phyloP scores from a whole-genome alignment of 2,113 vertebrate species.

The Equus przewalskii region DNA sequence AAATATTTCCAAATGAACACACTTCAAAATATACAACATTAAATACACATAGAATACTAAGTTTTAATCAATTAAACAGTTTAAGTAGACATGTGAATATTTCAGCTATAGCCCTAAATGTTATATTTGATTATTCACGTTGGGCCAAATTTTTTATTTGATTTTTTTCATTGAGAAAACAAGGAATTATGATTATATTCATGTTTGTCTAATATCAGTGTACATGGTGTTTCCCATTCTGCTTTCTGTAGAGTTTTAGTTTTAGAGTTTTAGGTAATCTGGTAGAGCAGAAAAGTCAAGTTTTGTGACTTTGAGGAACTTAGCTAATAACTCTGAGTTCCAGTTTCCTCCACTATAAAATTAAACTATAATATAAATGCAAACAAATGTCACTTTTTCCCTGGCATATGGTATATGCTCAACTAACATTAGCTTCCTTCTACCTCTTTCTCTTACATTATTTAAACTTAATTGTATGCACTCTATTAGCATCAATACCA shows the following conservation, averaged over 20 bases:
- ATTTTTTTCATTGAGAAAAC: neutral
- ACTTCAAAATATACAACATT: neutral
- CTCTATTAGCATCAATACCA: neutral
- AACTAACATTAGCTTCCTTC: neutral
- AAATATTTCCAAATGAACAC: neutral
- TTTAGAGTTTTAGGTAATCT: neutral
- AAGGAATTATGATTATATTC: neutral
- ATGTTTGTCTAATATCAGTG: neutral
- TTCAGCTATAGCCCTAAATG: neutral
- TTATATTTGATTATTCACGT: neutral
- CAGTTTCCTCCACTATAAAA: neutral
- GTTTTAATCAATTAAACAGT: neutral
- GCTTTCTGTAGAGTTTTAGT: neutral
- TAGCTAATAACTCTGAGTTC: neutral
- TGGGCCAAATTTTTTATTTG: neutral
- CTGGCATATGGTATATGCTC: neutral
- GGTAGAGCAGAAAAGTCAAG: neutral
- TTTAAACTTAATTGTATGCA: neutral
- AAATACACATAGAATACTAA: neutral
- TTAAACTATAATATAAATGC: neutral
- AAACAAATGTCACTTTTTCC: neutral
- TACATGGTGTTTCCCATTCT: too few relatives aligned
- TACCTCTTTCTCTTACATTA: neutral
- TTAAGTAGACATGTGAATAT: neutral
- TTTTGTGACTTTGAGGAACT: neutral